Base-by-base conservation (phyloP, 2,888 invertebrate species). In the Rhopalosiphum nymphaeae region DNA sequence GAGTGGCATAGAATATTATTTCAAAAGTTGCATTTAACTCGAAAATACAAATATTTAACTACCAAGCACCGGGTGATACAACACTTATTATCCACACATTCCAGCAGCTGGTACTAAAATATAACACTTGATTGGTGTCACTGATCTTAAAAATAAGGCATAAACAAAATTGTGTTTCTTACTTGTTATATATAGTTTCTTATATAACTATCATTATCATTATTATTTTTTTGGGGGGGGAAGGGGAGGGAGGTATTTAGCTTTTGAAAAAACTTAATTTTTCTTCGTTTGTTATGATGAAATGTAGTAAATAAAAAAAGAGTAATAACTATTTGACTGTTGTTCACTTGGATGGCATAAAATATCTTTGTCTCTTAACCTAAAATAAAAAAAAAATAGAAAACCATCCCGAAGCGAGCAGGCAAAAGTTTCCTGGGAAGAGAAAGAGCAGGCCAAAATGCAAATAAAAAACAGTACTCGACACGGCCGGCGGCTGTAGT, bases 381-480 rank as follows among this genome's bases (percentile, higher is more conserved):
- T 13, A 78, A 26, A 91, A 53, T 53, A 91, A 84, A 29, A 46
- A 36, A 44, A 36, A 26, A 36, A 36, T 16, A 61, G n/a, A 25
- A n/a, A 87, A 46, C 44, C 44, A 61, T 67, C 92, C 46, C 46
- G 67, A 46, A 92, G 92, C 61, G 7, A 61, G 49, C 21, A 11
- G 61, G 10, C 29, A 46, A 92, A 92, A 87, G 86, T 92, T 87
- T 87, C 11, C 13, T 29, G 36, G 36, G 42, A 26, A n/a, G n/a
- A 11, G 57, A 46, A 67, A 49, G 36, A 61, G 36, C 57, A 26
- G 61, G 61, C 86, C 86, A 61, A 92, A 87, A 92, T 92, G 92
- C 87, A 92, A 92, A 92, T 92, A 92, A 92, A 61, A 87, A 87
- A 91, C 61, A 87, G 46, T 29, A 87, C 49, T 87, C 49, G 29